Conservation (phyloP, 2,888 invertebrate species). For the Lithophane leautieri region DNA sequence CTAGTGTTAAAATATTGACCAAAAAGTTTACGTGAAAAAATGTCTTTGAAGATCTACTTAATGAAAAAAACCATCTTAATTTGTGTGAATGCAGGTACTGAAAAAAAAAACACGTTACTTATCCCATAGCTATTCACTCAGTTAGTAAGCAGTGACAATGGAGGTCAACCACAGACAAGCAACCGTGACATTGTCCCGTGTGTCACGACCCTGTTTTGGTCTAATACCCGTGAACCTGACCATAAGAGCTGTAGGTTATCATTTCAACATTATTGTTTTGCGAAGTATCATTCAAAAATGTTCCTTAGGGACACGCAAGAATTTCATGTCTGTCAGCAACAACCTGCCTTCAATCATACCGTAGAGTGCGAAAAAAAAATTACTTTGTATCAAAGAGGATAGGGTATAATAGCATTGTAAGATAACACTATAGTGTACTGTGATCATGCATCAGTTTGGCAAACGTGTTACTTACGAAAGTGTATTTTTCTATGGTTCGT, state of each 20-base stretch:
- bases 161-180: constrained; percentile 32
- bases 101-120: background rate
- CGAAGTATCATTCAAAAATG: background rate
- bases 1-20: background rate
- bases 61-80: background rate
- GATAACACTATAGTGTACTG: too few species aligned
- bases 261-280: background rate
- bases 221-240: constrained; percentile 22
- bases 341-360: too few species aligned
- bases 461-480: too few species aligned
- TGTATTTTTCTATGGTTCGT: too few species aligned
- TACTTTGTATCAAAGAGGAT: too few species aligned
- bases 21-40: background rate
- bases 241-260: background rate
- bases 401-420: too few species aligned
- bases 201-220: constrained; percentile 30
- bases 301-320: too few species aligned
- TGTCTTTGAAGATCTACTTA: background rate
- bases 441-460: too few species aligned
- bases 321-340: too few species aligned
- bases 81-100: background rate
- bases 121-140: background rate
- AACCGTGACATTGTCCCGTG: constrained; percentile 49
- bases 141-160: constrained; percentile 1
- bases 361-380: too few species aligned